Evolutionary conservation across 37 sponge, comb jelly and placozoan genomes (phyloP), one percentile per base, ranked within the genome.

Genomic region (Oscarella lobularis): DNA sequence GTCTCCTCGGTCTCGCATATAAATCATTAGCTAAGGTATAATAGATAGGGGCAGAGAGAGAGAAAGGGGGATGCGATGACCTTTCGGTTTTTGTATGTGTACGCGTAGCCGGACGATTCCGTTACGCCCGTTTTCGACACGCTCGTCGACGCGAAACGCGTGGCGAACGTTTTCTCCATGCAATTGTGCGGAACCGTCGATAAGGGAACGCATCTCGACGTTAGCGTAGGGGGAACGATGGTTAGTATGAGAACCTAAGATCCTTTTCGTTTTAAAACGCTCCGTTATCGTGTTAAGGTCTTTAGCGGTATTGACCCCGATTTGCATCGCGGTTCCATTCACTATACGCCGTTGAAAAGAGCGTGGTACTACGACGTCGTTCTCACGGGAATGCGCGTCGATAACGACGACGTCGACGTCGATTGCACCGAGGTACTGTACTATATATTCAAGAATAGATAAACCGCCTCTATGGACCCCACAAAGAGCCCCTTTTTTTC

Each of bases 1-100:
- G 87, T 0, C 82, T 86, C 2, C 72, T 78, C 9, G 87, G 87
- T 36, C 70, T 86, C 68, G 87, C 83, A 0, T 86, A 83, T 69
- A 27, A 36, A 3, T 48, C 66, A 0, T 38, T 86, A 2, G 79
- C 75, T 1, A 77, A 75, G 75, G 86, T 85, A 69, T 48, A 27
- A 20, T 27, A 20, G 9, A 20, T 48, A 48, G 60, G 60, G 39
- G 76, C 9, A 38, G 41, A 31, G 3, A 36, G 79, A 73, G 77
- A 54, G 76, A 39, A 36, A 54, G 76, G 20, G n/a, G n/a, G n/a
- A n/a, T n/a, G n/a, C n/a, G n/a, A n/a, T n/a, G n/a, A n/a, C n/a
- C n/a, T n/a, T n/a, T 48, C 14, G 14, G 60, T 48, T 9, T 20
- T 27, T 48, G 60, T 48, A 20, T 48, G 60, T 48, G 60, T 20